Conservation (phyloP, 2,888 invertebrate species). For the Carabus problematicus region DNA sequence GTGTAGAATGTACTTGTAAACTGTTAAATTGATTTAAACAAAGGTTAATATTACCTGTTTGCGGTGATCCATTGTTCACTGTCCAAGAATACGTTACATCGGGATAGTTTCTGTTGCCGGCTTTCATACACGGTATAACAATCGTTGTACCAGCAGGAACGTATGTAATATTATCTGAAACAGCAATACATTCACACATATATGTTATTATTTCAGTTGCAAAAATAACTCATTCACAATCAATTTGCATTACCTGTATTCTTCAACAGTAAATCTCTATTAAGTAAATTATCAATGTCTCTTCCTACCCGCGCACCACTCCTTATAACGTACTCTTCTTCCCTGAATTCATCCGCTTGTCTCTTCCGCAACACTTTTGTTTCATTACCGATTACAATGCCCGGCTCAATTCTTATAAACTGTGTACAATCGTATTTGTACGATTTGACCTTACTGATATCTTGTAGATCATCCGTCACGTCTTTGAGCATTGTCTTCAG, state of each 20-base stretch:
- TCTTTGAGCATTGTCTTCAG: constrained; percentile 49
- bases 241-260: constrained; percentile 43
- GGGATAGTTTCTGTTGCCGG: constrained; percentile 40
- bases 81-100: constrained; percentile 47
- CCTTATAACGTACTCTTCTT: constrained; percentile 1
- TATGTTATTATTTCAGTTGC: background rate
- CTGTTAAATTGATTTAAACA: background rate
- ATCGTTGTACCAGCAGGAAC: constrained; percentile 48
- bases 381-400: constrained; percentile 43
- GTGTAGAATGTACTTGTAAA: no score
- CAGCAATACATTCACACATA: constrained; percentile 3
- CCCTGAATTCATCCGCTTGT: constrained; percentile 14
- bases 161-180: constrained; percentile 48
- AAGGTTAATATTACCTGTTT: constrained; percentile 46
- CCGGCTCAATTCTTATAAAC: constrained; percentile 42
- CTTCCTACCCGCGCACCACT: constrained; percentile 25
- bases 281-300: constrained; percentile 44
- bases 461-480: constrained; percentile 44
- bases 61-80: constrained; percentile 46
- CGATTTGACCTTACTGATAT: constrained; percentile 22
- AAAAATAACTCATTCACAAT: constrained; percentile 22
- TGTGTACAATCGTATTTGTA: constrained; percentile 44
- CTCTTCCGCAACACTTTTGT: constrained; percentile 36
- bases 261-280: constrained; percentile 46
- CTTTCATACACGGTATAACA: constrained; percentile 47